These are phyloP conservation scores for Apteryx mantelli DNA, from an alignment of 2,113 vertebrate genomes.

Conservation along the genomic window DNA sequence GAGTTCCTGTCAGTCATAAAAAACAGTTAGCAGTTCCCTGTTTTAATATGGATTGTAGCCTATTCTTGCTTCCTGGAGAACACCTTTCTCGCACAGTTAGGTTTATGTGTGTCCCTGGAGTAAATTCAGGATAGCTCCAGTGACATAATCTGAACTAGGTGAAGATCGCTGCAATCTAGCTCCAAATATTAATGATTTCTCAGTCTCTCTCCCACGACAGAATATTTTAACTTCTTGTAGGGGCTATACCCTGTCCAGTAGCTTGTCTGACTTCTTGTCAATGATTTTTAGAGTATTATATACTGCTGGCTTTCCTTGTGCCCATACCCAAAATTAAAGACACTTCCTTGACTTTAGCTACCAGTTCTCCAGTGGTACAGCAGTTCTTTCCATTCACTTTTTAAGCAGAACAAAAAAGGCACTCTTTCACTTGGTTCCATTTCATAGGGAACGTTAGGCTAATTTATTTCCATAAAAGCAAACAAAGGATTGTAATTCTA, in stretches of 20 bases:
- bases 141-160: accelerated
- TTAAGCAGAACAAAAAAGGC: background rate
- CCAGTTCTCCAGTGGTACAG: background rate
- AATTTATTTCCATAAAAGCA: conserved; percentile 28
- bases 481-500: background rate
- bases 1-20: background rate
- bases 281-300: background rate
- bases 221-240: background rate
- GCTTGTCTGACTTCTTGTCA: background rate
- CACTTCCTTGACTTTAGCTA: background rate
- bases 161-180: background rate
- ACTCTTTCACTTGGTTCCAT: background rate
- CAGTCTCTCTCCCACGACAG: background rate
- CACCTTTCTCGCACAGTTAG: no score
- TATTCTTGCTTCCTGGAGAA: no score
- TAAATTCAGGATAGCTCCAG: background rate
- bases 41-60: background rate
- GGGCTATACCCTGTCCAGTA: accelerated
- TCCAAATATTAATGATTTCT: background rate
- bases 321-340: background rate
- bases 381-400: background rate
- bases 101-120: background rate
- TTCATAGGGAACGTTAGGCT: background rate
- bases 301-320: background rate
- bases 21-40: background rate